A percentile compares a stretch with the other conserved stretches of the same genome.
Conservation (phyloP, 1,140 invertebrate species). For the Glossosoma conforme region DNA sequence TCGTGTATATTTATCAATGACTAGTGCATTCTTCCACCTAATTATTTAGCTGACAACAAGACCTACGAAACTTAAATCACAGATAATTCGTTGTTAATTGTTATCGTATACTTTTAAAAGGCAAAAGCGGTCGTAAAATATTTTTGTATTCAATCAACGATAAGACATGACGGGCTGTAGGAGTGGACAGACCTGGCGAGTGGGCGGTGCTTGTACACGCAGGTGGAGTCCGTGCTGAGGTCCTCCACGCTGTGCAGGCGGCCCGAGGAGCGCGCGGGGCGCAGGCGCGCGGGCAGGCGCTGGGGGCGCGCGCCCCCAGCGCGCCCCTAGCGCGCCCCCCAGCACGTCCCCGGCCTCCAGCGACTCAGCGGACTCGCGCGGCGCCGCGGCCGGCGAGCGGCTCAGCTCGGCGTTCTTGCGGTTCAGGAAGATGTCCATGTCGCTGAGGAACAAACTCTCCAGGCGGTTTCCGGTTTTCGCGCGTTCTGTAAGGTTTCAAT, state of each 20-base stretch:
- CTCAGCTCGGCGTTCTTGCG: conserved; percentile 47
- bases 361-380: conserved; percentile 21
- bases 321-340: conserved; percentile 25
- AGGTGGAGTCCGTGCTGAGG: conserved; percentile 67
- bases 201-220: conserved; percentile 57
- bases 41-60: too few species aligned
- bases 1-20: too few species aligned
- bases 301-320: conserved; percentile 37
- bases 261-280: conserved; percentile 61
- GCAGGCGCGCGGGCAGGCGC: conserved; percentile 29
- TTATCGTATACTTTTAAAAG: too few species aligned
- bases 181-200: conserved; percentile 38
- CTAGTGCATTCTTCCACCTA: too few species aligned
- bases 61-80: too few species aligned
- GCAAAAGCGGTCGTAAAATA: too few species aligned
- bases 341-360: conserved; percentile 30
- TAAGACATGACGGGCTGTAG: too few species aligned
- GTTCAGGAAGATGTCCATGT: conserved; percentile 46
- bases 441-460: conserved; percentile 38
- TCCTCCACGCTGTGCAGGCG: conserved; percentile 69
- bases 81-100: too few species aligned
- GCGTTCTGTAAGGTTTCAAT: conserved; percentile 16
- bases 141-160: too few species aligned
- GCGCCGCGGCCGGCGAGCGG: conserved; percentile 25
- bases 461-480: conserved; percentile 46